Conservation (phyloP, 1,140 invertebrate genomes). For the Colletes latitarsis region DNA sequence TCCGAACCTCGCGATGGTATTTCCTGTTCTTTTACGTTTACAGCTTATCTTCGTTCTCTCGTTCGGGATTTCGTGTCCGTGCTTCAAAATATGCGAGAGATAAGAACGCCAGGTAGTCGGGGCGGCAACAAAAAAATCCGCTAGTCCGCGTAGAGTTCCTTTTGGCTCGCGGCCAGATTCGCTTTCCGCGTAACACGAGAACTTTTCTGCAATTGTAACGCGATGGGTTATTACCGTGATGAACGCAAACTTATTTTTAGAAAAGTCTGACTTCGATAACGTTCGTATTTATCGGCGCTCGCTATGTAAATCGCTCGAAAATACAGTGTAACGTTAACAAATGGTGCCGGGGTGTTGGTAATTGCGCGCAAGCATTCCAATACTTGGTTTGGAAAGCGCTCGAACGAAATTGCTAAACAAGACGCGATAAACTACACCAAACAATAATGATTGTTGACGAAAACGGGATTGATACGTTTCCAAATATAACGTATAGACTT, state of each 20-base stretch:
- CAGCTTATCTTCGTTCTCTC: slow-evolving; percentile 21
- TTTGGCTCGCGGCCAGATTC: neutral
- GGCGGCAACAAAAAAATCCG: neutral
- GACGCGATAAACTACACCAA: neutral
- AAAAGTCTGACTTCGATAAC: neutral
- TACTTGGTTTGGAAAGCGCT: neutral
- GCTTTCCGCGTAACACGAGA: neutral
- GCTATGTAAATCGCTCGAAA: too few relatives aligned
- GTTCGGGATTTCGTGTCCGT: too few relatives aligned
- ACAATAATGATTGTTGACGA: neutral
- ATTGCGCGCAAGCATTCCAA: neutral
- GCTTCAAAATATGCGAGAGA: slow-evolving; percentile 18
- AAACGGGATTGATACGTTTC: slow-evolving; percentile 33
- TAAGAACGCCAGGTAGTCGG: neutral
- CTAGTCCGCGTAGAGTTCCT: neutral
- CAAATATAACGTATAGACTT: slow-evolving; percentile 23
- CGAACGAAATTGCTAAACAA: neutral
- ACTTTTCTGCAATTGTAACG: neutral
- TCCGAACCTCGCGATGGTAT: neutral
- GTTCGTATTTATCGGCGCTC: too few relatives aligned
- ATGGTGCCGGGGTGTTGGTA: too few relatives aligned
- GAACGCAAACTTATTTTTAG: too few relatives aligned
- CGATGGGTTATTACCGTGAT: neutral
- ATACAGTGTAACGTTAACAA: too few relatives aligned
- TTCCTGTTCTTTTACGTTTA: neutral